Percentiles rank a stretch among this genome's conserved stretches.
Conservation (phyloP, 2,888 invertebrate species). For the Ectropis crepuscularia region DNA sequence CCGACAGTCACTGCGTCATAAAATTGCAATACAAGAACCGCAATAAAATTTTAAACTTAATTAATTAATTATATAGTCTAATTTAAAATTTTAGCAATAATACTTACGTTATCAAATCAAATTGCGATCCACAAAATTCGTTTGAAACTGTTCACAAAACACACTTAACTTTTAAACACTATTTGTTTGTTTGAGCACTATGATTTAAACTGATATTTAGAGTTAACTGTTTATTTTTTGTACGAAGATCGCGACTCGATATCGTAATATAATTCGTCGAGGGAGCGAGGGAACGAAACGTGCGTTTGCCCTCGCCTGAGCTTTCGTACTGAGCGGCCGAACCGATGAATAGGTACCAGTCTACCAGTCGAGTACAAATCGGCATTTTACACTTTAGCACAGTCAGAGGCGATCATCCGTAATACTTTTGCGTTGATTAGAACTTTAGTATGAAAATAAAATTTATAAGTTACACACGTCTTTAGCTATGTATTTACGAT, state of each 20-base stretch:
- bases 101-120: too few relatives aligned
- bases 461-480: too few relatives aligned
- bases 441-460: too few relatives aligned
- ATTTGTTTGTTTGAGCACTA: not conserved
- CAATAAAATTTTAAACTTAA: not conserved
- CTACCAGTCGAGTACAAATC: too few relatives aligned
- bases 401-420: too few relatives aligned
- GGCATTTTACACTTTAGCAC: too few relatives aligned
- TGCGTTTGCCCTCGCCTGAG: conserved; percentile 6
- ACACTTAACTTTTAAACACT: not conserved
- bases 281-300: conserved; percentile 9
- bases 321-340: conserved; percentile 17
- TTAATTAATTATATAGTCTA: not conserved
- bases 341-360: not conserved
- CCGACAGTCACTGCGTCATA: not conserved
- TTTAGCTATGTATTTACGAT: too few relatives aligned
- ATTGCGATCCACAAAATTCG: too few relatives aligned
- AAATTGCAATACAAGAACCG: conserved; percentile 1
- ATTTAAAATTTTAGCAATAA: too few relatives aligned
- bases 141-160: too few relatives aligned
- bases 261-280: conserved; percentile 8
- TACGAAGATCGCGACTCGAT: conserved; percentile 6
- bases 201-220: too few relatives aligned
- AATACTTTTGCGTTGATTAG: too few relatives aligned
- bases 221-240: not conserved